A percentile compares a stretch with the other conserved stretches of the same genome.
Evolutionary conservation across 2,113 vertebrate species (phyloP).

Genomic region (Monarcha castaneiventris): DNA sequence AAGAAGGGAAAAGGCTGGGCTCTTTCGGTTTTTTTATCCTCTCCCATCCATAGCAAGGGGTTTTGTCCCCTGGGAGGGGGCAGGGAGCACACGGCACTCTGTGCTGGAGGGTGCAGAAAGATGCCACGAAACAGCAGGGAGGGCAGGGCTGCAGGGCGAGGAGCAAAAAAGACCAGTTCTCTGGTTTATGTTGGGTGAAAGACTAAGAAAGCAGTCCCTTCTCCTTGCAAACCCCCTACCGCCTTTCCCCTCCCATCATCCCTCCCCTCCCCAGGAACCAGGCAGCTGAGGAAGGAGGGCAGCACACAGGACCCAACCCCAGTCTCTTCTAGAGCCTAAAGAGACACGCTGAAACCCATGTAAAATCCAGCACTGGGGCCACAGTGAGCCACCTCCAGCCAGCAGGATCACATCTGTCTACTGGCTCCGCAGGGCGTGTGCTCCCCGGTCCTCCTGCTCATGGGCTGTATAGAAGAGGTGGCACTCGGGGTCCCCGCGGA

Average conservation of each 20-base stretch:
- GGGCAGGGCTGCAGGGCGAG: neutral
- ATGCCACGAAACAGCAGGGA: conserved; percentile 4
- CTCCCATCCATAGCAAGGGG: neutral
- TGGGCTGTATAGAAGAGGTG: conserved; percentile 83
- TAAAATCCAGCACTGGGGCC: conserved; percentile 58
- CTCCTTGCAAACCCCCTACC: conserved; percentile 31
- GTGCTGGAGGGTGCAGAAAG: neutral
- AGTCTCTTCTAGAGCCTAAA: conserved; percentile 73
- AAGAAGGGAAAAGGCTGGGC: neutral
- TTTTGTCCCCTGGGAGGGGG: neutral
- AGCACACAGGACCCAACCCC: conserved; percentile 52
- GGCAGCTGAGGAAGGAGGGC: conserved; percentile 28
- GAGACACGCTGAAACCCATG: conserved; percentile 64
- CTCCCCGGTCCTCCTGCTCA: conserved; percentile 80
- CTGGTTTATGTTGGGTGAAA: conserved; percentile 72
- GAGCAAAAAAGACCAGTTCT: conserved; percentile 48
- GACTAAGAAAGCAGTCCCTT: conserved; percentile 60
- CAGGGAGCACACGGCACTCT: neutral
- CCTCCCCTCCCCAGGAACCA: conserved; percentile 1
- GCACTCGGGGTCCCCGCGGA: conserved; percentile 93
- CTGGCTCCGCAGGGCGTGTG: conserved; percentile 60
- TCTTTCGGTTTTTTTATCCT: neutral
- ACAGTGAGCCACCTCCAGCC: conserved; percentile 17
- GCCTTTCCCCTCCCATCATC: neutral
- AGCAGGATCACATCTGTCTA: conserved; percentile 45